Base-by-base conservation (phyloP, 37 sponge, comb jelly and placozoan species). In the Diacarnus erythraeanus region DNA sequence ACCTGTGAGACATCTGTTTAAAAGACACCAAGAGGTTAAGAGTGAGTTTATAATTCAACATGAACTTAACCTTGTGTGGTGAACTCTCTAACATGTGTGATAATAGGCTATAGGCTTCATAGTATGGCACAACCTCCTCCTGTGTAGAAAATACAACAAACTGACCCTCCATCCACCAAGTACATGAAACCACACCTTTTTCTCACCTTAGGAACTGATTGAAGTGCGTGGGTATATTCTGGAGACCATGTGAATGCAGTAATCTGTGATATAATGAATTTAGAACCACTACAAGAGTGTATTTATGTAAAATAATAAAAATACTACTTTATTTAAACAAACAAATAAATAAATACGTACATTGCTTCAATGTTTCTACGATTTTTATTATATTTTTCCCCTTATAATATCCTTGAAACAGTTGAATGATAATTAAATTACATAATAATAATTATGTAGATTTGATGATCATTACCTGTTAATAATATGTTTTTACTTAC, bases 111-210 rank as follows among this genome's bases (percentile, higher is more conserved):
- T 88, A 82, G 3, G 88, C 88, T 34, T 77, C 38, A 40, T 82
- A 88, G 61, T 88, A 88, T 8, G 67, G 77, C 23, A 43, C 42
- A 35, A 78, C 83, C 67, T 83, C 84, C 30, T 69, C 84, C 69
- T 75, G 44, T 54, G 56, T 15, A 47, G 6, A 47, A 47, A 15
- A 47, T 47, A 47, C 51, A 47, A 47, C 51, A 47, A 6, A 47
- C 12, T 6, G 10, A 47, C 10, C 51, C 51, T 12, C 12, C 6
- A 47, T n/a, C n/a, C n/a, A n/a, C n/a, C n/a, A n/a, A n/a, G n/a
- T n/a, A n/a, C n/a, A n/a, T n/a, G n/a, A n/a, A n/a, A n/a, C n/a
- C n/a, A n/a, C n/a, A n/a, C n/a, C n/a, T n/a, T n/a, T n/a, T n/a
- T 12, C 64, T 20, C 8, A 63, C 64, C 64, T 63, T 63, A 30